A percentile compares a stretch with the other conserved stretches of the same genome.
Conservation (phyloP, 2,797 vertebrate species). For the Salarias fasciatus region DNA sequence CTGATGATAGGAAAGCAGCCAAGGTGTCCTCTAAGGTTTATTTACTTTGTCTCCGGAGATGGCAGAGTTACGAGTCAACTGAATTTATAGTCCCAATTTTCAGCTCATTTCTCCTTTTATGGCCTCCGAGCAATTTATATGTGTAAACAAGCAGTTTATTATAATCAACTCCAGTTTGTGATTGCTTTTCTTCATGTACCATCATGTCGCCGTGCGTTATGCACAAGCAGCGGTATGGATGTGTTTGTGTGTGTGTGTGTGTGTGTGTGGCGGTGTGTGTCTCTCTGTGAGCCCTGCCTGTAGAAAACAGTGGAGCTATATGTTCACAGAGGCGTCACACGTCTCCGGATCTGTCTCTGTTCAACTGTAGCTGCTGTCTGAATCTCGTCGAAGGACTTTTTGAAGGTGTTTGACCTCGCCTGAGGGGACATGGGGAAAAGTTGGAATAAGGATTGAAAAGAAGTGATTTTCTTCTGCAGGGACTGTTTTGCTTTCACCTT, state of each 20-base stretch:
- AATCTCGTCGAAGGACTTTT: too few relatives aligned
- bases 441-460: not conserved
- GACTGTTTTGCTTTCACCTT: slow-evolving; percentile 3
- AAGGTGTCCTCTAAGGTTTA: slow-evolving; percentile 69
- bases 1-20: slow-evolving; percentile 50
- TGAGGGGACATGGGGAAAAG: too few relatives aligned
- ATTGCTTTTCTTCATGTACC: not conserved
- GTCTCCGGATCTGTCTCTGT: too few relatives aligned
- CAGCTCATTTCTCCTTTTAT: slow-evolving; percentile 43
- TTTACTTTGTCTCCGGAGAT: slow-evolving; percentile 36
- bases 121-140: slow-evolving; percentile 40
- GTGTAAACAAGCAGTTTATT: slow-evolving; percentile 42
- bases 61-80: not conserved
- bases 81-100: slow-evolving; percentile 34
- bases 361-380: too few relatives aligned
- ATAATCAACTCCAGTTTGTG: slow-evolving; percentile 38
- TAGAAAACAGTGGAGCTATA: too few relatives aligned
- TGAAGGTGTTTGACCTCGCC: too few relatives aligned
- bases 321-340: too few relatives aligned
- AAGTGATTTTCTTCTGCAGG: not conserved
- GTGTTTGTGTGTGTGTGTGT: too few relatives aligned
- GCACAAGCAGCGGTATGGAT: too few relatives aligned
- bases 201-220: slow-evolving; percentile 2
- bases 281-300: too few relatives aligned
- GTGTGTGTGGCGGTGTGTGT: too few relatives aligned